Conservation (phyloP, 2,113 vertebrate species). For the Notothenia coriiceps region DNA sequence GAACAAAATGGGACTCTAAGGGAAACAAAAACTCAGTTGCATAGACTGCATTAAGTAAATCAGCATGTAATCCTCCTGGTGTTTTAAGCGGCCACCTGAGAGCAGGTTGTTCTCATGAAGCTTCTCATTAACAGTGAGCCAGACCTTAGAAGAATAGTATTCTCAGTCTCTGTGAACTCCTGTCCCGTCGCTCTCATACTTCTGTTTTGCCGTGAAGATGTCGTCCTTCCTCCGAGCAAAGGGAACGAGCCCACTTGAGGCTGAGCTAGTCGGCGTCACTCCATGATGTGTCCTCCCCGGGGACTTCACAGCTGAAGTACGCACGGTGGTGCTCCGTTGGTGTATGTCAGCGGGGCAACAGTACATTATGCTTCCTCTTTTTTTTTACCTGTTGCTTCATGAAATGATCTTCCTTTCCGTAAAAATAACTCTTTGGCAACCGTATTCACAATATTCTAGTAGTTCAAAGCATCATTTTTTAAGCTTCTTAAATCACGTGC, state of each 20-base stretch:
- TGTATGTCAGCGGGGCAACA: conserved; percentile 10
- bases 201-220: conserved; percentile 21
- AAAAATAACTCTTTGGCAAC: background rate
- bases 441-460: background rate
- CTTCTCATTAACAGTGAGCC: conserved; percentile 1
- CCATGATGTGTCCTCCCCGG: conserved; percentile 18
- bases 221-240: conserved; percentile 3
- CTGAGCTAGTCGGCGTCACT: conserved; percentile 9
- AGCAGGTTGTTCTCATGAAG: conserved; percentile 14
- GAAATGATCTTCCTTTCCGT: background rate
- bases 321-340: conserved; percentile 16
- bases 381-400: background rate
- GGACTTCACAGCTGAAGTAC: conserved; percentile 31
- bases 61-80: conserved; percentile 2
- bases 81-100: background rate
- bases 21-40: background rate
- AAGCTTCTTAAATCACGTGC: background rate
- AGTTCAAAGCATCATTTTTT: background rate
- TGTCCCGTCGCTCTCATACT: background rate
- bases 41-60: background rate
- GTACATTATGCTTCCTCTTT: background rate
- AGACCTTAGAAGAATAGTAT: background rate
- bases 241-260: conserved; percentile 12
- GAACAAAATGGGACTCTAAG: background rate
- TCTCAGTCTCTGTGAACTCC: conserved; percentile 7